Evolutionary conservation across 2,888 invertebrate species (phyloP).

Genomic region (Dasysyrphus albostriatus): DNA sequence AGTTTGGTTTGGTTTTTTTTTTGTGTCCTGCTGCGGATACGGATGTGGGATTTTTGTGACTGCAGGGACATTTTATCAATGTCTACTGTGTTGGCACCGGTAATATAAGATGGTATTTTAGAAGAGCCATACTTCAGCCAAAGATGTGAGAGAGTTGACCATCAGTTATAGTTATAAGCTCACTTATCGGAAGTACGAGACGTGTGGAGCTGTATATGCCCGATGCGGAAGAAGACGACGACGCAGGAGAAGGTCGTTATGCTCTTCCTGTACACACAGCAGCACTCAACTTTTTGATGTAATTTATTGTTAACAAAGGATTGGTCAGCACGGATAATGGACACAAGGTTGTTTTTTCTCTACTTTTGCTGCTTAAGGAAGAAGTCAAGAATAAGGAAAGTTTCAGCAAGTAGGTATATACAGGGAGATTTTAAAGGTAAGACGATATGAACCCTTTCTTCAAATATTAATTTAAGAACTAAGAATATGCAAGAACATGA

Average conservation of each 20-base stretch:
- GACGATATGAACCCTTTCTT: constrained; percentile 10
- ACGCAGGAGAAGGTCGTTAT: constrained; percentile 56
- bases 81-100: constrained; percentile 76
- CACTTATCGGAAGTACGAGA: constrained; percentile 65
- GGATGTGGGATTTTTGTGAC: constrained; percentile 74
- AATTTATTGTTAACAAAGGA: constrained; percentile 71
- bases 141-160: constrained; percentile 70
- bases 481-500: constrained; percentile 37
- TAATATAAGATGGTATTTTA: constrained; percentile 74
- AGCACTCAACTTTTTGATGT: constrained; percentile 75
- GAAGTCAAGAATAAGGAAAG: constrained; percentile 29
- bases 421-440: constrained; percentile 25
- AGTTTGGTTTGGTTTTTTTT: constrained; percentile 28
- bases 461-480: constrained; percentile 16
- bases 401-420: background rate
- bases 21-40: constrained; percentile 58
- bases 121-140: constrained; percentile 65
- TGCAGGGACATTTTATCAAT: constrained; percentile 76
- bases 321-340: constrained; percentile 52
- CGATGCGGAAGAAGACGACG: constrained; percentile 4
- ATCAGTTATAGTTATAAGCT: constrained; percentile 76
- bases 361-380: background rate
- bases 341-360: constrained; percentile 12
- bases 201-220: constrained; percentile 17
- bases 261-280: constrained; percentile 68